Base-by-base conservation (phyloP, 1,140 invertebrate genomes). In the Rhyzopertha dominica region DNA sequence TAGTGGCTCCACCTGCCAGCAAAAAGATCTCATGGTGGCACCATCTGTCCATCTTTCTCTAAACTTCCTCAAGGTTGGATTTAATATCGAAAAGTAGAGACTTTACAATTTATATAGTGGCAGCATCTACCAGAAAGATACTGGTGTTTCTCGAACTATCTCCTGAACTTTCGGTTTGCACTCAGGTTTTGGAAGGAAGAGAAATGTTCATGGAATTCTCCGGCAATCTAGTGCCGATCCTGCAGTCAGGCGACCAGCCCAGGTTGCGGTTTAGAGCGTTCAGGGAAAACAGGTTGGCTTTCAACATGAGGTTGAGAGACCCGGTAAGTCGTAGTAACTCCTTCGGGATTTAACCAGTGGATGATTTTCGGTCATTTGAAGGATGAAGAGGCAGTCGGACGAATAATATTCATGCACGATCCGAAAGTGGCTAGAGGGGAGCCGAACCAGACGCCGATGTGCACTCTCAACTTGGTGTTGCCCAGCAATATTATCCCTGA, bases 321-420 rank as follows among this genome's bases (percentile, higher is more conserved):
- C 78, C 80, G 9, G 63, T 66, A 55, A 51, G 54, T 51, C 28
- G 36, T 5, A 8, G 7, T 20, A 20, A 10, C 7, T 32, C 13
- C 7, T 7, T 16, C 30, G 29, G 28, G 7, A 38, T 41, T 45
- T 17, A 17, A 40, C 17, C 10, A 23, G 22, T 12, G 17, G 25
- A 17, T 16, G 14, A 37, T 30, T 13, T 12, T 29, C 7, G 31
- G 16, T 37, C 38, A 19, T 51, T 43, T 20, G 19, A n/a, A 65
- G 59, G 81, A 87, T 59, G 83, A 87, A 53, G 86, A 87, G 47
- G 77, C 88, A 1, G 74, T 84, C 9, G 93, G 91, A 8, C 75
- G 92, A 37, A 82, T 98, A 40, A 87, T 94, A 54, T 95, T 98
- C 65, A 95, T 96, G 91, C 84, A 83, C 55, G 92, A 96, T 67